These are phyloP conservation scores for Trogon surrucura DNA, from an alignment of 2,113 vertebrate species.

Conservation along the genomic window DNA sequence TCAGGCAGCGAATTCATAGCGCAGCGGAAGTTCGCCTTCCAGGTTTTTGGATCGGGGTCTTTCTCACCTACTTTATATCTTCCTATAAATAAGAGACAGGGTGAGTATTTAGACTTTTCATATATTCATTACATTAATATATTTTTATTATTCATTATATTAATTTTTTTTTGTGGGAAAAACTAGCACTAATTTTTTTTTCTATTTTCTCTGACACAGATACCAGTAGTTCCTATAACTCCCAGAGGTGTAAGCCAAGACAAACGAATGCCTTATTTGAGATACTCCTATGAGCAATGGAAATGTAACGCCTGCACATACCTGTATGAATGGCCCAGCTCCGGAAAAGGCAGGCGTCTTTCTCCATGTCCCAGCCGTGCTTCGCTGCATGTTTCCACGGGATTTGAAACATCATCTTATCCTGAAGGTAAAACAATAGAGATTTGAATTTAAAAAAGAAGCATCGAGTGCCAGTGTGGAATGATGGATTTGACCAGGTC, in stretches of 20 bases:
- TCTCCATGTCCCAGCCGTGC: slow-evolving; percentile 94
- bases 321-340: slow-evolving; percentile 97
- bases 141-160: too few species aligned
- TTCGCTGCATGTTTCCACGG: slow-evolving; percentile 98
- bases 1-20: slow-evolving; percentile 98
- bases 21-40: slow-evolving; percentile 98
- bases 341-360: slow-evolving; percentile 92
- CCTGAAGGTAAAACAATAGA: slow-evolving; percentile 74
- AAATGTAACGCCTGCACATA: slow-evolving; percentile 41
- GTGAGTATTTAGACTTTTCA: not conserved
- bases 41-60: slow-evolving; percentile 91
- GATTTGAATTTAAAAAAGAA: not conserved
- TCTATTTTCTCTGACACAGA: not conserved
- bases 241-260: not conserved
- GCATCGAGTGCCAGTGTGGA: not conserved
- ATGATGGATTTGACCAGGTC: not conserved
- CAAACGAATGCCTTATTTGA: not conserved
- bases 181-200: not conserved
- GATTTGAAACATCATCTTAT: slow-evolving; percentile 89
- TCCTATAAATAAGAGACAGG: slow-evolving; percentile 72
- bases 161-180: too few species aligned
- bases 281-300: rapidly evolving
- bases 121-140: too few species aligned
- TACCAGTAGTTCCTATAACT: not conserved
- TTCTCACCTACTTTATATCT: slow-evolving; percentile 83